phyloP scores from a whole-genome alignment of 2,113 vertebrate species.

The Myotis lucifugus region DNA sequence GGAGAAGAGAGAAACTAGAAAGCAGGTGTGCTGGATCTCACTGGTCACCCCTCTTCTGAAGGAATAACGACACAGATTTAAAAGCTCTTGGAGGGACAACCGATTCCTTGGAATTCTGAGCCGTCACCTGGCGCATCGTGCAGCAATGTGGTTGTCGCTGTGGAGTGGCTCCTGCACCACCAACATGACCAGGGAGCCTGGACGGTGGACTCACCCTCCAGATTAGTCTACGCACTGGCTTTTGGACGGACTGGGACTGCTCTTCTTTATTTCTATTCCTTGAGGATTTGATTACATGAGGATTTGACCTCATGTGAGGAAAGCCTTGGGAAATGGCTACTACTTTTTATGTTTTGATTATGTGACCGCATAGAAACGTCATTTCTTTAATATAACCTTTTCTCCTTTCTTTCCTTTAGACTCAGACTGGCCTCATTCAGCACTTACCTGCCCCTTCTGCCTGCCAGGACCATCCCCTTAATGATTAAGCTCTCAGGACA shows the following conservation, averaged over 20 bases:
- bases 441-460: background rate
- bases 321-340: slow-evolving; percentile 56
- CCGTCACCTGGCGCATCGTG: rapidly evolving
- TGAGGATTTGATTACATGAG: slow-evolving; percentile 61
- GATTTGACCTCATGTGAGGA: slow-evolving; percentile 60
- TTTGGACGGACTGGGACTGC: slow-evolving; percentile 44
- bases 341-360: slow-evolving; percentile 55
- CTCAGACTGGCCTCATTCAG: background rate
- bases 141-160: no score
- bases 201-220: background rate
- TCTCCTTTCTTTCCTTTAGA: background rate
- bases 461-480: background rate
- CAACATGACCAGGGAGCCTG: background rate
- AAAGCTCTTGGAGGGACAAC: background rate
- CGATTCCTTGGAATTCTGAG: background rate
- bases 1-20: background rate
- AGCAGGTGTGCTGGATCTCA: background rate
- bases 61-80: background rate
- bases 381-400: background rate
- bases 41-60: background rate
- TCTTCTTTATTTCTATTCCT: slow-evolving; percentile 67
- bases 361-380: background rate
- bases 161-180: background rate
- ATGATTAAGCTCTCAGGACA: background rate
- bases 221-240: background rate